Percentiles rank a stretch among this genome's conserved stretches.
Conservation (phyloP, 2,888 invertebrate genomes). For the Eristalis intricaria region DNA sequence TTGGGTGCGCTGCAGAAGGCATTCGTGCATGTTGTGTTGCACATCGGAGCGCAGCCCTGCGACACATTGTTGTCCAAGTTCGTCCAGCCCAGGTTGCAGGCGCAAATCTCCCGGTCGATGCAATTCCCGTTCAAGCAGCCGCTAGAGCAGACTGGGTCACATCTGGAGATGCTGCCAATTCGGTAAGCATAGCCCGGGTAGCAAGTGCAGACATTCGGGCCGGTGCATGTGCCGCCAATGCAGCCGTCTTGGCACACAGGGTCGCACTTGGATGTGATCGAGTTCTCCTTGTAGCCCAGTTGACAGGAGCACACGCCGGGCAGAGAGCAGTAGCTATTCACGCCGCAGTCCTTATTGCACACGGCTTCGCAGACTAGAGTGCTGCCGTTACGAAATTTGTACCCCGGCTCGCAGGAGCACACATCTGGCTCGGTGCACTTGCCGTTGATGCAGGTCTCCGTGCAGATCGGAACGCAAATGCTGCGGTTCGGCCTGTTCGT, state of each 20-base stretch:
- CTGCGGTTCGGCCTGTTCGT: conserved; percentile 74
- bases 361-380: conserved; percentile 77
- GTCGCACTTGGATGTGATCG: conserved; percentile 74
- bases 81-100: conserved; percentile 76
- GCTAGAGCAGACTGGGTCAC: conserved; percentile 77
- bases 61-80: conserved; percentile 73
- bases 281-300: conserved; percentile 79
- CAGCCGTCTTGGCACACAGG: conserved; percentile 77
- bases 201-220: conserved; percentile 82
- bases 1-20: conserved; percentile 81
- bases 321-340: conserved; percentile 82
- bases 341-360: conserved; percentile 79
- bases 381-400: conserved; percentile 74
- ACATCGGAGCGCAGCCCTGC: conserved; percentile 82
- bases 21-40: conserved; percentile 82
- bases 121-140: conserved; percentile 77
- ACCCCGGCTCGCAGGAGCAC: conserved; percentile 77
- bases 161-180: conserved; percentile 73
- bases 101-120: conserved; percentile 82
- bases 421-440: conserved; percentile 76
- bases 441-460: conserved; percentile 76
- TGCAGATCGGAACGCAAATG: conserved; percentile 76
- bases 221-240: conserved; percentile 79
- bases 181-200: conserved; percentile 77
- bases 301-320: conserved; percentile 84